These are phyloP conservation scores for Hafferia zeledoni DNA, from an alignment of 2,797 vertebrate species.

Conservation along the genomic window DNA sequence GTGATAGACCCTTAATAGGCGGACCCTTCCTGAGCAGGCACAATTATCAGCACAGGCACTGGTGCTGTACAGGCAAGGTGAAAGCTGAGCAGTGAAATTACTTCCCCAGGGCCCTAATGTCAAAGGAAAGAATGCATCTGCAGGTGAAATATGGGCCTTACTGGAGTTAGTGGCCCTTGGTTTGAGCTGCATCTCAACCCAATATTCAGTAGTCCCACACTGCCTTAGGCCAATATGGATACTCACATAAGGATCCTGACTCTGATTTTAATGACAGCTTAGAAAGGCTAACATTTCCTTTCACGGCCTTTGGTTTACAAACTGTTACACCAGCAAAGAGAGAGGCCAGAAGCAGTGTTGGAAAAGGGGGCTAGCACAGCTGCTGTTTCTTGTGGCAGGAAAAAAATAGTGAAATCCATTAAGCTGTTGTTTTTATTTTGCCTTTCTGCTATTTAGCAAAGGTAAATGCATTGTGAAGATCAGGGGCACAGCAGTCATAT, in stretches of 20 bases:
- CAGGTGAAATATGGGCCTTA: not conserved
- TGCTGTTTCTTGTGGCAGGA: not conserved
- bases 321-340: not conserved
- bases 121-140: not conserved
- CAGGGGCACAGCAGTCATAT: not conserved
- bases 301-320: not conserved
- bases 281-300: not conserved
- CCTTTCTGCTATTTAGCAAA: not conserved
- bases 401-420: not conserved
- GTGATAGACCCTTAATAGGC: not conserved
- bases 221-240: not conserved
- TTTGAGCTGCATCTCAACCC: not conserved
- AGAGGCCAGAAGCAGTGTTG: not conserved
- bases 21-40: not conserved
- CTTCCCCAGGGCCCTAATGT: not conserved
- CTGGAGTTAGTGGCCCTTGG: not conserved
- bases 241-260: not conserved
- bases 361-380: not conserved
- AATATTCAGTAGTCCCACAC: not conserved
- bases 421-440: not conserved
- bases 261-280: not conserved
- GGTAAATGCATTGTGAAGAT: not conserved
- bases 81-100: not conserved
- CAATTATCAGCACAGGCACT: not conserved
- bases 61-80: not conserved